Conservation (phyloP, 2,888 invertebrate species). For the Hemicrepidius hirtus region DNA sequence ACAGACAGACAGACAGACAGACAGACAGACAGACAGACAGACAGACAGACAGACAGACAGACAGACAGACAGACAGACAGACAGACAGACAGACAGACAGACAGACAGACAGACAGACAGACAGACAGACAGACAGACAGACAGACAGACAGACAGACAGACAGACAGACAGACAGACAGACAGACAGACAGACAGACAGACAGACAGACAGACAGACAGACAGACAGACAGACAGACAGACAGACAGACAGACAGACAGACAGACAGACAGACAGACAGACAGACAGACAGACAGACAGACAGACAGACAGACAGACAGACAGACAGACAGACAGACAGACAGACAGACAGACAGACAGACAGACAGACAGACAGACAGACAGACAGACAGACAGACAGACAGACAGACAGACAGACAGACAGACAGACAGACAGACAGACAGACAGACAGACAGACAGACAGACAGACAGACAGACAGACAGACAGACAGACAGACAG, state of each 20-base stretch:
- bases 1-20: conserved; percentile 5
- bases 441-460: conserved; percentile 30
- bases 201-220: conserved; percentile 20
- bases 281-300: conserved; percentile 30
- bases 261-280: conserved; percentile 29
- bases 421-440: conserved; percentile 29
- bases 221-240: conserved; percentile 30
- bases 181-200: conserved; percentile 10
- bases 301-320: conserved; percentile 30
- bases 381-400: conserved; percentile 30
- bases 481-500: conserved; percentile 30
- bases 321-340: conserved; percentile 30
- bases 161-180: conserved; percentile 3
- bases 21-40: conserved; percentile 8
- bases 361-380: conserved; percentile 30
- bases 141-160: conserved; percentile 6
- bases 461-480: conserved; percentile 30
- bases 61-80: conserved; percentile 16
- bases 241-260: conserved; percentile 30
- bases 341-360: conserved; percentile 30
- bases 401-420: conserved; percentile 30
- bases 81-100: conserved; percentile 14
- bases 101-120: conserved; percentile 13
- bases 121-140: conserved; percentile 2
- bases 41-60: conserved; percentile 14